phyloP scores from a whole-genome alignment of 2,888 invertebrate genomes.

The Eubasilissa splendida region DNA sequence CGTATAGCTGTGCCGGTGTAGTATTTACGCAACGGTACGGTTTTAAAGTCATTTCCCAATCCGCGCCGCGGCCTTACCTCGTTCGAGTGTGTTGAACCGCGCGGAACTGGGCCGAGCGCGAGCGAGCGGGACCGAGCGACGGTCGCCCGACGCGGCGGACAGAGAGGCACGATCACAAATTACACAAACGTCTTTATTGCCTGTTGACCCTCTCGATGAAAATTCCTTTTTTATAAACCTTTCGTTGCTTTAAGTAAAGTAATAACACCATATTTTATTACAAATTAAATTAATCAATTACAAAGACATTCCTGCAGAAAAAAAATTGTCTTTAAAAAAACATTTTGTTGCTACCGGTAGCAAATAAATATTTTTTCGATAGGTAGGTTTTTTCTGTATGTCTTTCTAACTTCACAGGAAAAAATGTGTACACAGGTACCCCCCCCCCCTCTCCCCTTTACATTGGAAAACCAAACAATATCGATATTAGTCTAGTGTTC shows the following conservation, averaged over 20 bases:
- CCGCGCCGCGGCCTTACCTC: slow-evolving; percentile 74
- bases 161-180: slow-evolving; percentile 26
- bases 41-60: slow-evolving; percentile 58
- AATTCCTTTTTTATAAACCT: background rate
- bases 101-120: slow-evolving; percentile 69
- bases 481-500: no score
- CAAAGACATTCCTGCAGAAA: no score
- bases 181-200: slow-evolving; percentile 15
- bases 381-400: no score
- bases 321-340: no score
- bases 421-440: no score
- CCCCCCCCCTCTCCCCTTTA: no score
- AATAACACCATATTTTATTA: no score
- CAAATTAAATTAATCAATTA: no score
- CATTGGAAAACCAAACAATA: no score
- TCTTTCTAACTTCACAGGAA: no score
- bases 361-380: no score
- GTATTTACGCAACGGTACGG: slow-evolving; percentile 53
- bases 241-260: background rate
- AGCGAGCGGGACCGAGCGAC: slow-evolving; percentile 41
- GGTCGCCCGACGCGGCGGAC: slow-evolving; percentile 9
- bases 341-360: no score
- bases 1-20: slow-evolving; percentile 25
- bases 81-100: slow-evolving; percentile 74
- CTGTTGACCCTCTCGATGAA: slow-evolving; percentile 21